These are phyloP conservation scores for Megalops atlanticus DNA, from an alignment of 2,113 vertebrate species.

Conservation along the genomic window DNA sequence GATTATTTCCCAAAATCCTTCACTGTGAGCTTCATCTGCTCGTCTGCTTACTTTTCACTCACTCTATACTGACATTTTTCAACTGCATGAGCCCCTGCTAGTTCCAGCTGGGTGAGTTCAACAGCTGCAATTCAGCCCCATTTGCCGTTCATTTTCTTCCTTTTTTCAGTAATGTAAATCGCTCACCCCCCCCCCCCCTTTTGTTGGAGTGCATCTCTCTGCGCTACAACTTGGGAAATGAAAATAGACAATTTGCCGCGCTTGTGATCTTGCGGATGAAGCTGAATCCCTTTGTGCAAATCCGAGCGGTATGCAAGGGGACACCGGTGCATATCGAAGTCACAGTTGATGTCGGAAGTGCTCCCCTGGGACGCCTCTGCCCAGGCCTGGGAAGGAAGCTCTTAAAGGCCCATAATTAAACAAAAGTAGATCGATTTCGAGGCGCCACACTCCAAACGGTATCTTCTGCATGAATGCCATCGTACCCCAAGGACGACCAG, in stretches of 20 bases:
- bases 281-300: neutral
- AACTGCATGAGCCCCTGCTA: neutral
- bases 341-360: neutral
- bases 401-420: neutral
- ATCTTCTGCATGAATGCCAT: neutral
- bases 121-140: neutral
- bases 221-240: neutral
- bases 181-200: neutral
- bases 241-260: neutral
- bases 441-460: neutral
- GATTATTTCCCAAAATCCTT: slow-evolving; percentile 13
- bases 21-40: neutral
- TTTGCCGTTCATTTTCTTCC: neutral
- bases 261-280: slow-evolving; percentile 1
- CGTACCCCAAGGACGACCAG: neutral
- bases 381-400: neutral
- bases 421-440: neutral
- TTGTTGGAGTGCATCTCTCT: neutral
- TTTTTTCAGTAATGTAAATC: neutral
- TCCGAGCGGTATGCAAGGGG: neutral
- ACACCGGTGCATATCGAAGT: neutral
- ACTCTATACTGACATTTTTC: neutral
- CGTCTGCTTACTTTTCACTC: neutral
- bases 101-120: neutral
- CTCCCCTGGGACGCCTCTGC: neutral